These are phyloP conservation scores for Scomber colias DNA, from an alignment of 2,113 vertebrate species.

Conservation along the genomic window DNA sequence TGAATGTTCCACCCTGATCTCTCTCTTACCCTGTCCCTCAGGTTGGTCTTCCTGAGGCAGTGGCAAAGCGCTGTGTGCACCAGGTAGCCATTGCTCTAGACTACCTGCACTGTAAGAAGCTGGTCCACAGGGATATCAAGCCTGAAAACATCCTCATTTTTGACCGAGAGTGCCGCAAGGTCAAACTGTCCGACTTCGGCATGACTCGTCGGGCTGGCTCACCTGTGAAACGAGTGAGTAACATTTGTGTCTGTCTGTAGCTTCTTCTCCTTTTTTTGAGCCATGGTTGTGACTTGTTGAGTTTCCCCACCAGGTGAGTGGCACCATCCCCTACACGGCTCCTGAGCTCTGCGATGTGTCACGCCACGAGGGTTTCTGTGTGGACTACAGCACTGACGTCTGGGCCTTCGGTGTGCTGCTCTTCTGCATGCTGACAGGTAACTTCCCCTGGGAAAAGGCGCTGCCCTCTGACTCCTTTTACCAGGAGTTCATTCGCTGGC, in stretches of 20 bases:
- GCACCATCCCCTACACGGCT: constrained; percentile 90
- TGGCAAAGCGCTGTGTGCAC: constrained; percentile 89
- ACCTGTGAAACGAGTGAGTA: constrained; percentile 86
- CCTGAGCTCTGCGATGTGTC: constrained; percentile 87
- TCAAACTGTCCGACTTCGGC: constrained; percentile 89
- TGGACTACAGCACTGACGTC: constrained; percentile 88
- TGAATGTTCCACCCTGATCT: not conserved
- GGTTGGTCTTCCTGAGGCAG: constrained; percentile 87
- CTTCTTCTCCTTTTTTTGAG: not conserved
- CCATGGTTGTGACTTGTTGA: not conserved
- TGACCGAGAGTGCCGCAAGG: constrained; percentile 88
- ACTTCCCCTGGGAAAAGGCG: constrained; percentile 91
- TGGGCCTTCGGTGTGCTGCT: constrained; percentile 91
- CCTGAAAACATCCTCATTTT: constrained; percentile 91
- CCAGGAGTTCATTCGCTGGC: constrained; percentile 90
- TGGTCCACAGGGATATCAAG: constrained; percentile 90
- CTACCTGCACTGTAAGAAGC: constrained; percentile 88
- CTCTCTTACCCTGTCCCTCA: constrained; percentile 26
- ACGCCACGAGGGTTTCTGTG: constrained; percentile 86
- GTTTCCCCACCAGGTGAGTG: constrained; percentile 78
- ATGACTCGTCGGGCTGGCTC: constrained; percentile 89
- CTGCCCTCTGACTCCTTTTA: constrained; percentile 88
- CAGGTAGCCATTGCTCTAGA: constrained; percentile 88
- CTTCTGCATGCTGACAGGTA: constrained; percentile 90
- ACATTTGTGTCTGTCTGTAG: not conserved